Conservation (phyloP, 2,888 invertebrate species). For the Cinara cedri region DNA sequence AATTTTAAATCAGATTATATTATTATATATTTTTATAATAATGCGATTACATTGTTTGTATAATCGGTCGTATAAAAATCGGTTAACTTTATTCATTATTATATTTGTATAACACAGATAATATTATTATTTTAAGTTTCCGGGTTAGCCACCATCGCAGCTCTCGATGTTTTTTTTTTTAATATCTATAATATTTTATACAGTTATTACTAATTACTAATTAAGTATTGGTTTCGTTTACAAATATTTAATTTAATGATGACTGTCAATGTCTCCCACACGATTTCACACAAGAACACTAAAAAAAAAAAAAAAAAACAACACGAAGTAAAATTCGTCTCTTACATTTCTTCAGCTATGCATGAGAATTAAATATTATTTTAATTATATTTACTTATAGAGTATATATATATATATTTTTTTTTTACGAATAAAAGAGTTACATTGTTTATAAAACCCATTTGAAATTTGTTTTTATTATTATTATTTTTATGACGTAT, state of each 20-base stretch:
- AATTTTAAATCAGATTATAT: slow-evolving; percentile 32
- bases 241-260: not conserved
- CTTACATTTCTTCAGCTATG: too few relatives aligned
- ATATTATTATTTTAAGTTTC: slow-evolving; percentile 26
- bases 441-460: too few relatives aligned
- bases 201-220: not conserved
- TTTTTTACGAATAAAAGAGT: too few relatives aligned
- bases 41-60: slow-evolving; percentile 25
- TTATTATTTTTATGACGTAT: too few relatives aligned
- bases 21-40: not conserved
- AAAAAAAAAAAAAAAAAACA: too few relatives aligned
- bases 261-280: not conserved
- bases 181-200: too few relatives aligned
- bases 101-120: not conserved
- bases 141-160: not conserved
- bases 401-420: too few relatives aligned
- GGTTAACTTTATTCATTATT: slow-evolving; percentile 22
- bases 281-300: not conserved
- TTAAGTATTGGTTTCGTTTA: not conserved
- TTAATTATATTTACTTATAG: too few relatives aligned
- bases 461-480: too few relatives aligned
- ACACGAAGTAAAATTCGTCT: too few relatives aligned
- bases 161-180: too few relatives aligned
- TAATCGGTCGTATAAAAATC: slow-evolving; percentile 18
- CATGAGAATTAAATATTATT: too few relatives aligned